Conservation (phyloP, 2,113 vertebrate genomes). For the Actinemys pallida region DNA sequence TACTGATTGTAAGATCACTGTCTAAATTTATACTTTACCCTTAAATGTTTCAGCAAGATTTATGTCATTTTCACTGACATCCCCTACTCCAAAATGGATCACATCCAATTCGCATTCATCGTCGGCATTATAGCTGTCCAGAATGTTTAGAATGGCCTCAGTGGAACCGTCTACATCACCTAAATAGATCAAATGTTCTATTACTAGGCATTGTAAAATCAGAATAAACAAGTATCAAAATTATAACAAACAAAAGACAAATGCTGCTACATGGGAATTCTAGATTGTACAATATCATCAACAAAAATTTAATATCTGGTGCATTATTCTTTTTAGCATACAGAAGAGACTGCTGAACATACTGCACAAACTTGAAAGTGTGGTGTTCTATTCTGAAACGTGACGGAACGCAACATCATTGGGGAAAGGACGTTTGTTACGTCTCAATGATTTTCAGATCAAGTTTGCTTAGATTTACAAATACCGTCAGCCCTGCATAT, state of each 20-base stretch:
- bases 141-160: conserved; percentile 89
- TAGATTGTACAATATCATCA: not conserved
- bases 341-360: not conserved
- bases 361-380: not conserved
- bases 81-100: conserved; percentile 92
- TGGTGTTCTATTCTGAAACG: not conserved
- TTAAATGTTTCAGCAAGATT: conserved; percentile 89
- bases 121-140: conserved; percentile 89
- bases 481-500: not conserved
- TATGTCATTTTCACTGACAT: conserved; percentile 92
- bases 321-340: not conserved
- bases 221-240: not conserved
- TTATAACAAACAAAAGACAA: not conserved
- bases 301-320: not conserved
- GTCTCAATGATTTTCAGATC: not conserved
- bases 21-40: conserved; percentile 76
- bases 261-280: not conserved
- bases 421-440: not conserved
- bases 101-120: conserved; percentile 89
- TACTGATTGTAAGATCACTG: not conserved
- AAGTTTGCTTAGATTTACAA: not conserved
- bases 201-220: not conserved
- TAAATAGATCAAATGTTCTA: conserved; percentile 48
- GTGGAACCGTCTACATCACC: conserved; percentile 96
- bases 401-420: not conserved